Base-by-base conservation (phyloP, 1,140 invertebrate species). In the Drosophila sechellia region DNA sequence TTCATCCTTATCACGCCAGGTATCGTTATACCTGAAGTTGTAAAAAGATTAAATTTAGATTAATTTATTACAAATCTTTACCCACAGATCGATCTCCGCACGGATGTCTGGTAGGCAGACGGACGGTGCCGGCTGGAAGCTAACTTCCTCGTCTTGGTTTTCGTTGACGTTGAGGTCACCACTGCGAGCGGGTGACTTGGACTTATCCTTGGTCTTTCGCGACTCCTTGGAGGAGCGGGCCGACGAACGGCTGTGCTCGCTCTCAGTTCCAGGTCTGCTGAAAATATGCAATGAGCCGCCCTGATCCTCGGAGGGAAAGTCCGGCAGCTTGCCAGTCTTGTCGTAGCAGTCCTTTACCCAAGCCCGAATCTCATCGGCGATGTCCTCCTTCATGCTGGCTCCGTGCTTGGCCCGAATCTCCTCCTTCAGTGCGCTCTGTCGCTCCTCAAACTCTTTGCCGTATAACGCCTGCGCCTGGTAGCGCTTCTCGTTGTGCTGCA, bases 221-320 rank as follows among this genome's bases (percentile, higher is more conserved):
- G 96, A 96, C 58, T 96, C 96, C 81, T 95, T 96, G 52, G 96
- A 97, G 3, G 96, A 96, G 3, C 94, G 92, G 0, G 94, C 95
- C 0, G 96, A 96, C 0, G 95, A 96, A 90, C 96, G 96, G 74
- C 96, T 96, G 2, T 96, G 92, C 72, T 96, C 95, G 90, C 95
- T 96, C 56, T 96, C 95, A 0, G 95, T 95, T 13, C 94, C 95
- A 92, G 92, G 95, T 81, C 95, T 93, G 77, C 95, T 96, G 76
- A 98, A 97, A 89, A 98, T 95, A 35, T 96, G 93, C 68, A 95
- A 93, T 2, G 97, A 98, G 1, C 97, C 97, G 17, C 97, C 97
- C 80, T 96, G 95, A 91, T 98, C 97, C 57, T 96, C 96, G n/a
- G 96, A 95, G 3, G 98, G 97, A 79, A 97, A 95, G 77, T 98